A percentile compares a stretch with the other conserved stretches of the same genome.
Evolutionary conservation across 2,888 invertebrate species (phyloP).

Genomic region (Trichopoda pennipes): DNA sequence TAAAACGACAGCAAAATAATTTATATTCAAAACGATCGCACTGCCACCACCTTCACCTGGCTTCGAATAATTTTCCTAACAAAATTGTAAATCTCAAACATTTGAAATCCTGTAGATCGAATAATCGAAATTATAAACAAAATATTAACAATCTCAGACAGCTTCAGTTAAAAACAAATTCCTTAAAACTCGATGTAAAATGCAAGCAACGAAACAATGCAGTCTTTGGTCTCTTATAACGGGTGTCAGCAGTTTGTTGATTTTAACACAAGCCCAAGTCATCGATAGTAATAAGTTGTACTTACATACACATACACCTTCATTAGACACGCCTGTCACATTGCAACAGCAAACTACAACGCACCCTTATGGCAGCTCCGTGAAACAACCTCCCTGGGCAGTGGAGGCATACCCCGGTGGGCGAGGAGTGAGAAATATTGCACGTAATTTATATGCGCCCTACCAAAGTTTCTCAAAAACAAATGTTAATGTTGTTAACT

Average conservation of each 20-base stretch:
- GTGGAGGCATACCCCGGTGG: conserved; percentile 57
- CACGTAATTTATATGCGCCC: conserved; percentile 80
- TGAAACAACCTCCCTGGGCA: conserved; percentile 74
- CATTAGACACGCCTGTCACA: conserved; percentile 59
- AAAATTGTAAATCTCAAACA: not conserved
- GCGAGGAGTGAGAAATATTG: conserved; percentile 71
- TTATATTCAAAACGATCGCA: conserved; percentile 20
- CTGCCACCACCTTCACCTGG: conserved; percentile 4
- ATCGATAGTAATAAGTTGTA: conserved; percentile 72
- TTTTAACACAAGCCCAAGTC: conserved; percentile 70
- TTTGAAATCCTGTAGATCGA: conserved; percentile 4
- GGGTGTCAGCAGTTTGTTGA: conserved; percentile 71
- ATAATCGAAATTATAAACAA: conserved; percentile 2
- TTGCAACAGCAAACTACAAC: conserved; percentile 59
- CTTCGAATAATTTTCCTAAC: not conserved
- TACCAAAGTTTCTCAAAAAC: conserved; percentile 78
- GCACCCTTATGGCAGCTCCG: conserved; percentile 68
- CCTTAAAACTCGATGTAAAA: conserved; percentile 78
- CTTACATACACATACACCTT: conserved; percentile 23
- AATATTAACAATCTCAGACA: conserved; percentile 1
- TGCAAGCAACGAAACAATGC: conserved; percentile 80
- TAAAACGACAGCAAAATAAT: conserved; percentile 41
- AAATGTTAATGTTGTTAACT: conserved; percentile 79
- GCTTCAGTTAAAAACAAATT: conserved; percentile 27
- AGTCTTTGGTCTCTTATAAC: conserved; percentile 74